Base-by-base conservation (phyloP, 2,113 vertebrate genomes). In the Solenodon paradoxus region DNA sequence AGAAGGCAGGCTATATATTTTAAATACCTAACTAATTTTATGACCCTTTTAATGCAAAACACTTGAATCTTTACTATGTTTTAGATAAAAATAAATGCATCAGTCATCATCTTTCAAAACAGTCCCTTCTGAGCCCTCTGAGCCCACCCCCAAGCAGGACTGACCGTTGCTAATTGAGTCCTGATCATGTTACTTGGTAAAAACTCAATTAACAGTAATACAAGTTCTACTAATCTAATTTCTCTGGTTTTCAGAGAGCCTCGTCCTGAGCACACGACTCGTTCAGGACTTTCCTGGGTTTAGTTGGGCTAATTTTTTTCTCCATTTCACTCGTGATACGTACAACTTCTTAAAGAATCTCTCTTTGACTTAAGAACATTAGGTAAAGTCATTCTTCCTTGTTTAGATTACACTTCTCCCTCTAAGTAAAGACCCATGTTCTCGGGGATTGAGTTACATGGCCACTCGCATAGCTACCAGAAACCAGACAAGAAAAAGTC, bases 21-120 rank as follows among this genome's bases (percentile, higher is more conserved):
- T 28, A 80, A 96, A 79, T 80, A 38, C 16, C 38, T 88, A 80
- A 80, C 28, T 47, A 74, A 91, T 82, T 92, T 94, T 16, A 49
- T 66, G 93, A 88, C 66, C 26, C 40, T 20, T 74, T 81, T 28
- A 85, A 63, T 59, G 51, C 51, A 74, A 85, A 82, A 42, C n/a
- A 68, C 8, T 55, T 57, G 61, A 94, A 68, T 79, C 78, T n/a
- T 64, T 63, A 78, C 26, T 75, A 61, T 71, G 42, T 72, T 79
- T 49, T 51, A 85, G 66, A 74, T 90, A 93, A 96, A 96, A 95
- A 90, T 86, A 93, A 94, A 92, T 28, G 45, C 30, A 64, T 30
- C 66, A 57, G 71, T 78, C 55, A 53, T 64, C 40, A n/a, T 88
- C 88, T 87, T 88, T 86, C 26, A 28, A 69, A 96, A 74, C 4